Evolutionary conservation across 2,113 vertebrate genomes (phyloP).

Genomic region (Larimichthys polyactis): DNA sequence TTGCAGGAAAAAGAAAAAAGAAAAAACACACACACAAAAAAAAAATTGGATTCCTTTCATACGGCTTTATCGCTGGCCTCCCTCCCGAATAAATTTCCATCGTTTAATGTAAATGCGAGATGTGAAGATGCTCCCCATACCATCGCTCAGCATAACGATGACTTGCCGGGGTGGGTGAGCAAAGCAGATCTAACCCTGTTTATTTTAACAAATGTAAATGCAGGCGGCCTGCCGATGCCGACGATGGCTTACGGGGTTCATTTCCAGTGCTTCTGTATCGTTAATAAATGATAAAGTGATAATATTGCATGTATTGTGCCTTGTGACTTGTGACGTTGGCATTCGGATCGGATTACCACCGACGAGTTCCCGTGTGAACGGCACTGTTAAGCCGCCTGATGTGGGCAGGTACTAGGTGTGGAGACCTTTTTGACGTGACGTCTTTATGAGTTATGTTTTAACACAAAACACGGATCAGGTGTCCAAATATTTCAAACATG

Average conservation of each 20-base stretch:
- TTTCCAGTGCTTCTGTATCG: slow-evolving; percentile 3
- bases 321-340: background rate
- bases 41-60: slow-evolving; percentile 52
- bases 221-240: slow-evolving; percentile 27
- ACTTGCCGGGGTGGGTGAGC: slow-evolving; percentile 50
- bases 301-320: slow-evolving; percentile 33
- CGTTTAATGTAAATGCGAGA: slow-evolving; percentile 58
- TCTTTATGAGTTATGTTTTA: background rate
- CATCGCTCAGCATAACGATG: slow-evolving; percentile 39
- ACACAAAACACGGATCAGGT: slow-evolving; percentile 19
- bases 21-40: too few species aligned
- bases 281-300: slow-evolving; percentile 45
- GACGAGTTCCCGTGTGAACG: slow-evolving; percentile 17
- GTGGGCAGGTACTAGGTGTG: background rate
- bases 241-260: slow-evolving; percentile 34
- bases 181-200: slow-evolving; percentile 35
- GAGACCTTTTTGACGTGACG: slow-evolving; percentile 9
- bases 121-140: slow-evolving; percentile 31
- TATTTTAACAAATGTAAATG: slow-evolving; percentile 60
- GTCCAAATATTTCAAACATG: slow-evolving; percentile 13
- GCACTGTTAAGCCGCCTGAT: background rate
- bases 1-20: background rate
- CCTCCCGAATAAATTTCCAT: slow-evolving; percentile 67
- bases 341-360: slow-evolving; percentile 18
- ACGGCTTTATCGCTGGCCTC: slow-evolving; percentile 49